Conservation (phyloP, 2,888 invertebrate species). For the Agelastica alni region DNA sequence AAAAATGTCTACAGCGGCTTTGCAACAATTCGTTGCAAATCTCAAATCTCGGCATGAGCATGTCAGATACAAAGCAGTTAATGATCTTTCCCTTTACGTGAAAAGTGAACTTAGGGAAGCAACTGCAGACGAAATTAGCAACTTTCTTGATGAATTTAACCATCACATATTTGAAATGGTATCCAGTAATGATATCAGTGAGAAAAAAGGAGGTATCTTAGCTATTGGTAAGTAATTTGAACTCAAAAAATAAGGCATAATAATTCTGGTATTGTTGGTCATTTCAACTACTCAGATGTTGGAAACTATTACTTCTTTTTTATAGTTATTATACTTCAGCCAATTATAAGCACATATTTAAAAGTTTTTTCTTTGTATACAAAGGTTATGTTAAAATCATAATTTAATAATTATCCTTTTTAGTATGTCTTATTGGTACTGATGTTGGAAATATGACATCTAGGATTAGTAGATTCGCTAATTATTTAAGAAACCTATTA, state of each 20-base stretch:
- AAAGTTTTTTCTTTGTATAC: too few species aligned
- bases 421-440: constrained; percentile 90
- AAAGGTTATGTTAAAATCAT: not conserved
- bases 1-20: constrained; percentile 64
- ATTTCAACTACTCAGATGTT: too few species aligned
- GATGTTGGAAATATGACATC: constrained; percentile 92
- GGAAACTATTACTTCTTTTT: too few species aligned
- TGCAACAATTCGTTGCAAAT: constrained; percentile 81
- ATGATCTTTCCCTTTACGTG: constrained; percentile 87
- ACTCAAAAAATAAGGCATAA: too few species aligned
- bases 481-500: constrained; percentile 86
- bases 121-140: constrained; percentile 85
- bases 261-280: too few species aligned
- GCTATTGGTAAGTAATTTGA: constrained; percentile 72
- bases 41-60: constrained; percentile 89
- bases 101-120: constrained; percentile 90
- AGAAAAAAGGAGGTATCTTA: constrained; percentile 93
- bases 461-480: constrained; percentile 88
- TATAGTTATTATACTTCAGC: too few species aligned
- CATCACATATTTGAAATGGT: constrained; percentile 97
- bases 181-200: constrained; percentile 87
- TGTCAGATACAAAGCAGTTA: constrained; percentile 80
- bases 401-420: too few species aligned
- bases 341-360: too few species aligned
- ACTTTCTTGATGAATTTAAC: constrained; percentile 93